These are phyloP conservation scores for Percopsis transmontana DNA, from an alignment of 2,113 vertebrate genomes.

Conservation along the genomic window DNA sequence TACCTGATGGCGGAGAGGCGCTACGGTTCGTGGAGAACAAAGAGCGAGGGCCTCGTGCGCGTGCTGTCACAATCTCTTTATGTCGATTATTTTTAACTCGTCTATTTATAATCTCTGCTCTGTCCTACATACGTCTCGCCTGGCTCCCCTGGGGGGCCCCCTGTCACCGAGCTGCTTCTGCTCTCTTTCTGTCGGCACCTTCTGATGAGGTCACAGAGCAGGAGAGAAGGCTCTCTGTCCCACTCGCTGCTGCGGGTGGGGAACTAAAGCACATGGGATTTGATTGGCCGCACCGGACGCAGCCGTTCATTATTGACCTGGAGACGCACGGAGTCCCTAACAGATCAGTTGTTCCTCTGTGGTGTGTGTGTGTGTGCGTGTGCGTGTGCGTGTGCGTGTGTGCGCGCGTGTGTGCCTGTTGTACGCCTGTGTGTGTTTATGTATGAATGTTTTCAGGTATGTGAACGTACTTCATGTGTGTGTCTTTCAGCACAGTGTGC, in stretches of 20 bases:
- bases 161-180: constrained; percentile 53
- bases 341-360: too few relatives aligned
- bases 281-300: background rate
- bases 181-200: constrained; percentile 49
- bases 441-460: too few relatives aligned
- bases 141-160: constrained; percentile 51
- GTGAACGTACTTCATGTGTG: too few relatives aligned
- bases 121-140: constrained; percentile 71
- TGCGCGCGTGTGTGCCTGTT: too few relatives aligned
- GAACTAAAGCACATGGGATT: background rate
- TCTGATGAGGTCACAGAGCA: constrained; percentile 53
- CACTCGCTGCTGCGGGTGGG: too few relatives aligned
- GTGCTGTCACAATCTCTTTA: background rate
- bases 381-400: too few relatives aligned
- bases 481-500: too few relatives aligned
- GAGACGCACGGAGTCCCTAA: background rate
- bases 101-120: constrained; percentile 73
- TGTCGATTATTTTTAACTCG: constrained; percentile 69
- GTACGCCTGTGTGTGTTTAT: too few relatives aligned
- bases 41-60: background rate
- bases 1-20: too few relatives aligned
- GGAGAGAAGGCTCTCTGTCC: background rate
- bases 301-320: background rate
- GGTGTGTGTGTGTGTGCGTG: too few relatives aligned
- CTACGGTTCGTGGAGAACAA: too few relatives aligned